phyloP scores from a whole-genome alignment of 2,113 vertebrate species.

The Megaceryle maxima region DNA sequence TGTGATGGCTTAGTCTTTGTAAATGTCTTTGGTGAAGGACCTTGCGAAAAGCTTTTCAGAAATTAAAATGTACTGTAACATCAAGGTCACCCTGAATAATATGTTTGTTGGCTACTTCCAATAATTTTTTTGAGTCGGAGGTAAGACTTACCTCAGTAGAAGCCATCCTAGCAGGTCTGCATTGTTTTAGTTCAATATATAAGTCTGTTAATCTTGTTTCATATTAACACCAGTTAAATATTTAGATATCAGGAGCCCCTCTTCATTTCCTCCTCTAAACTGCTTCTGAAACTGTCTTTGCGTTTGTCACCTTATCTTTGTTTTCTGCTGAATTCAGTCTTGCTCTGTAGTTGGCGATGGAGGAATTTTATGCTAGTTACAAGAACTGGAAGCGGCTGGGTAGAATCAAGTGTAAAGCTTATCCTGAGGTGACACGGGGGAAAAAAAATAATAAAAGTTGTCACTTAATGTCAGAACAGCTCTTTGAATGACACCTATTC shows the following conservation, averaged over 20 bases:
- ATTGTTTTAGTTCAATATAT: not conserved
- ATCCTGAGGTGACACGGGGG: not conserved
- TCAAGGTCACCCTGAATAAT: not conserved
- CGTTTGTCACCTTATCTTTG: not conserved
- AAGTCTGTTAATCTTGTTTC: not conserved
- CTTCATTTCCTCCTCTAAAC: not conserved
- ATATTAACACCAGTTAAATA: not conserved
- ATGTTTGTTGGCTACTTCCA: not conserved
- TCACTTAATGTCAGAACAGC: not conserved
- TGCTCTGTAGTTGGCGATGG: not conserved
- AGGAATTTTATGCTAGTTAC: not conserved
- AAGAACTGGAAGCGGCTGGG: not conserved
- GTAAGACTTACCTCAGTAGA: not conserved
- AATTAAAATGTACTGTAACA: not conserved
- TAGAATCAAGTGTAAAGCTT: not conserved
- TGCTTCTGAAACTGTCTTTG: not conserved
- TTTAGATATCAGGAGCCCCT: not conserved
- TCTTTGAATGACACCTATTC: not conserved
- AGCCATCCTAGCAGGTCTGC: not conserved
- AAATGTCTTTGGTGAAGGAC: not conserved
- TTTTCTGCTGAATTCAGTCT: not conserved
- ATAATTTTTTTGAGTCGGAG: not conserved
- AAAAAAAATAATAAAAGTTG: not conserved
- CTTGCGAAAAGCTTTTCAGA: slow-evolving; percentile 4
- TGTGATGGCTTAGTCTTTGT: not conserved